Evolutionary conservation across 2,888 invertebrate species (phyloP), one percentile per base, ranked within the genome.

Genomic region (Stenodera caucasica): DNA sequence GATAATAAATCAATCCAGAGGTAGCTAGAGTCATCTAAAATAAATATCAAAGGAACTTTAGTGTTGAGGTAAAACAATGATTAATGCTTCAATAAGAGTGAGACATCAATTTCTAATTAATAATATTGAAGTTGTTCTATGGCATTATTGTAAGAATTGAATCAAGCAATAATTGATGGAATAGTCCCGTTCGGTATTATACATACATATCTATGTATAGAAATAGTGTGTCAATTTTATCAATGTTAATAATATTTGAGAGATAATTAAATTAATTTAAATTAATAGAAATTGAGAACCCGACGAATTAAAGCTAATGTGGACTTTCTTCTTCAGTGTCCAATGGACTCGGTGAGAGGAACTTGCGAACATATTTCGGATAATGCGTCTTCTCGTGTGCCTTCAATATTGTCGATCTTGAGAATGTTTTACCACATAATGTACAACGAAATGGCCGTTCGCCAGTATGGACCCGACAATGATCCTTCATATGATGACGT

Each of bases 371-470:
- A 81, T 92, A 93, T 83, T 94, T 94, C 70, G 94, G 94, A 82
- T 91, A 94, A 81, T 94, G 94, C 66, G 94, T 94, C 83, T 94
- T 94, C 82, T 94, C 94, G 81, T 94, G 94, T 72, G 94, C 94
- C 82, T 94, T 94, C 72, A 94, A 82, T 80, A 94, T 94, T 67
- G 94, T 94, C 71, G 93, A 93, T 74, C 94, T 86, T 67, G 93
- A 93, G 82, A 94, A 94, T 67, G 93, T 94, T 81, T 94, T 94
- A 67, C 94, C 94, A 81, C 94, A 94, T 72, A 94, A 84, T 65
- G 90, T 88, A 82, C 94, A 94, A 73, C 93, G 88, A 84, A 94
- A 94, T 51, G 94, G 94, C 71, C 94, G 85, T 81, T 94, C 94
- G 71, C 94, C 94, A 72, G 94, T 94, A 81, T 94, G 94, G 67